Evolutionary conservation across 2,113 vertebrate genomes (phyloP), one percentile per base, ranked within the genome.

Genomic region (Noturus placidus): DNA sequence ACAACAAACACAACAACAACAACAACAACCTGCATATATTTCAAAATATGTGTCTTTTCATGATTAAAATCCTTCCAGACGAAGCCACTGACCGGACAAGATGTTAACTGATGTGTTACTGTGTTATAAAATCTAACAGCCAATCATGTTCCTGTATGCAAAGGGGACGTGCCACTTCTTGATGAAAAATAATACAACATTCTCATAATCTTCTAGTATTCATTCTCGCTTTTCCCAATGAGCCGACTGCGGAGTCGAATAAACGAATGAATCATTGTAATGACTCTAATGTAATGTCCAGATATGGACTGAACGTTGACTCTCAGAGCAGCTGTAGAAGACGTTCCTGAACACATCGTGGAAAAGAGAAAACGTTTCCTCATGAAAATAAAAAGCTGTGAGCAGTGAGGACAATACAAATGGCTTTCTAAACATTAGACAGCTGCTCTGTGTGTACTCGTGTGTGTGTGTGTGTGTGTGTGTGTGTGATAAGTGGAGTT

Each of bases 401-500:
- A 78, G 27, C 76, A 17, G 11, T 0, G 5, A 25, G 0, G 59
- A 67, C 82, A 67, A 79, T 30, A 30, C 22, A 65, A 42, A 17
- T 0, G 25, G 17, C 25, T 67, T 46, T 83, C 19, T 17, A 83
- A 83, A 83, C 82, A 83, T 67, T 13, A 72, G 46, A 25, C 76
- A 82, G 70, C 72, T 69, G 77, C 77, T 79, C 74, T 33, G 79
- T 42, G 38, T 42, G 38, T 42, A 42, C 38, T 42, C 38, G 72
- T 79, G 52, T 46, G 74, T 72, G 65, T 59, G 63, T 46, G 50
- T 52, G 82, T 67, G 83, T 61, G 52, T 79, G 77, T 79, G 77
- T 30, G 10, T 50, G 35, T 25, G 27, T 87, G 63, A 89, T 90
- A 83, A 91, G 19, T 81, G 6, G 9, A 33, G 77, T 35, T 82